A percentile compares a stretch with the other conserved stretches of the same genome.
Conservation (phyloP, 2,113 vertebrate genomes). For the Dissostichus mawsoni region DNA sequence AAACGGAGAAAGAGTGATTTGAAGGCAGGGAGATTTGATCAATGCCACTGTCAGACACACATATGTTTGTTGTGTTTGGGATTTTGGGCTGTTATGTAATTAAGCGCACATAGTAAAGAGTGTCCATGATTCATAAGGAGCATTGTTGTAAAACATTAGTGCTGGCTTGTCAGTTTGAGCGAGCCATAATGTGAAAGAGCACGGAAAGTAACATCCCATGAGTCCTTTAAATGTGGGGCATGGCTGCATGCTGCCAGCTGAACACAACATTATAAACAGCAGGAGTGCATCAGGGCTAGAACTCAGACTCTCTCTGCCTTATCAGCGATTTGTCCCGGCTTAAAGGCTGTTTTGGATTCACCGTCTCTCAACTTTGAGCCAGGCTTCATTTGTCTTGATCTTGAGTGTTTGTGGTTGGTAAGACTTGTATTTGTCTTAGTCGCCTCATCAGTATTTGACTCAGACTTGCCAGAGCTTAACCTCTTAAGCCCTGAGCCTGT, state of each 20-base stretch:
- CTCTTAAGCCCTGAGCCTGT: background rate
- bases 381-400: background rate
- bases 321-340: background rate
- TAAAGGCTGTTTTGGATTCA: background rate
- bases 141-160: conserved; percentile 31
- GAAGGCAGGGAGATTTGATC: conserved; percentile 11
- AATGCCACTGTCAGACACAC: background rate
- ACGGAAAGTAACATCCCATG: conserved; percentile 33
- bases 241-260: conserved; percentile 45
- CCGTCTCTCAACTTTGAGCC: background rate
- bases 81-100: background rate
- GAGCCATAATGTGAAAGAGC: conserved; percentile 23
- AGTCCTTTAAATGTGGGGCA: conserved; percentile 42
- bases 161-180: conserved; percentile 7
- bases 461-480: too few species aligned
- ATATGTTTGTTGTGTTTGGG: background rate
- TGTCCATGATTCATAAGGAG: conserved; percentile 29
- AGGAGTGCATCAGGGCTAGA: too few species aligned
- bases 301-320: background rate
- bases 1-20: conserved; percentile 20
- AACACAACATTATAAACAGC: background rate
- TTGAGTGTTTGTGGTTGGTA: background rate
- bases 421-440: background rate
- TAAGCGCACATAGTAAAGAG: background rate
- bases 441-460: background rate